Evolutionary conservation across 2,797 vertebrate genomes (phyloP).

Genomic region (Esox masquinongy): DNA sequence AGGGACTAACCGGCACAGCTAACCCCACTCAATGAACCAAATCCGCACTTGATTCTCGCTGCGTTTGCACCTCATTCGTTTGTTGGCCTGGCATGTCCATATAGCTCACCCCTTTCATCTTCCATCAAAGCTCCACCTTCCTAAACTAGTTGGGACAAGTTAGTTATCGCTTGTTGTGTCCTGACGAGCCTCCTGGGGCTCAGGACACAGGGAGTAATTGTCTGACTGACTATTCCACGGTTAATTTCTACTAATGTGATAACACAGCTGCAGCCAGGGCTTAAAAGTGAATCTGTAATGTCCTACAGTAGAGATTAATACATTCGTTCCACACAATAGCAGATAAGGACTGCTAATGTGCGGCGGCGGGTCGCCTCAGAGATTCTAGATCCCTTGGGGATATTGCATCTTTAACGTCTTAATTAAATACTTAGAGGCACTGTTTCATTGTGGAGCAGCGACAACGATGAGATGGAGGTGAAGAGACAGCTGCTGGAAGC

Average conservation of each 20-base stretch:
- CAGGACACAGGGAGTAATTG: too few relatives aligned
- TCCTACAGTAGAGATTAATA: constrained; percentile 1
- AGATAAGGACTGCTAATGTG: constrained; percentile 11
- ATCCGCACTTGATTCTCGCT: too few relatives aligned
- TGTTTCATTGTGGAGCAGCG: constrained; percentile 23
- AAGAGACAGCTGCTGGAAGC: constrained; percentile 65
- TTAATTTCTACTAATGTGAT: constrained; percentile 14
- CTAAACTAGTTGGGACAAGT: constrained; percentile 1
- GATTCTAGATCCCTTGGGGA: neutral
- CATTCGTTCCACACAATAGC: constrained; percentile 14
- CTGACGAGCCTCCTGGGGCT: neutral
- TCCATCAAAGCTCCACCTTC: neutral
- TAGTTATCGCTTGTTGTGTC: constrained; percentile 12
- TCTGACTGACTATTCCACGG: neutral
- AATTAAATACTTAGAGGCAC: constrained; percentile 48
- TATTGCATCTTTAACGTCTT: constrained; percentile 40
- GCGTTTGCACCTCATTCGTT: too few relatives aligned
- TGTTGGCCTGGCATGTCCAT: too few relatives aligned
- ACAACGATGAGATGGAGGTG: constrained; percentile 33
- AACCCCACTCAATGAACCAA: too few relatives aligned
- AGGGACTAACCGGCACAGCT: too few relatives aligned
- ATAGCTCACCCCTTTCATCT: neutral
- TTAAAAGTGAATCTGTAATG: neutral
- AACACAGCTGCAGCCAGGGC: neutral
- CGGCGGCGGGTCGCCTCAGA: neutral